A percentile compares a stretch with the other conserved stretches of the same genome.
phyloP scores from a whole-genome alignment of 2,888 invertebrate genomes.

The Coelogynopora nodosa region DNA sequence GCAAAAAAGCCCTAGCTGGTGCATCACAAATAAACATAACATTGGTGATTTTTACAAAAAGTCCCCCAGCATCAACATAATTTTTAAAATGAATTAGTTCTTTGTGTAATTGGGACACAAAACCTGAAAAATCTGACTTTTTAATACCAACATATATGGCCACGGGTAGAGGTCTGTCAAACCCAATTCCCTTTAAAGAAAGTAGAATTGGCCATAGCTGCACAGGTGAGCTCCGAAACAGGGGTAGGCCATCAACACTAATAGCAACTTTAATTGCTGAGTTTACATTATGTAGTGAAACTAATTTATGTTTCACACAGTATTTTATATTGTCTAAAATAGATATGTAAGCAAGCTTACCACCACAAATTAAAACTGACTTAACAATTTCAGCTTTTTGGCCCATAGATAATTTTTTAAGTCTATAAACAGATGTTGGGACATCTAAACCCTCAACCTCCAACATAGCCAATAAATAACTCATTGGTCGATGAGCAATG shows the following conservation, averaged over 20 bases:
- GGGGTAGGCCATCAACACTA: slow-evolving; percentile 45
- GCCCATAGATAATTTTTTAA: neutral
- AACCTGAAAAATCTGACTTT: slow-evolving; percentile 43
- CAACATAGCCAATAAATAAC: neutral
- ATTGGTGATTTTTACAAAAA: neutral
- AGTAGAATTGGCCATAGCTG: slow-evolving; percentile 44
- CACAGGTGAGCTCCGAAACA: slow-evolving; percentile 34
- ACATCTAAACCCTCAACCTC: neutral
- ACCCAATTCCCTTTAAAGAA: neutral
- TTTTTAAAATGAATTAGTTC: slow-evolving; percentile 18
- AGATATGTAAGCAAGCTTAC: neutral
- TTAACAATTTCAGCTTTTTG: neutral
- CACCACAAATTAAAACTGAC: neutral
- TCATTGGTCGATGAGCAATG: neutral
- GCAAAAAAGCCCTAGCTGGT: neutral
- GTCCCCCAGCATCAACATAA: neutral
- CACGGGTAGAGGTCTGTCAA: slow-evolving; percentile 34
- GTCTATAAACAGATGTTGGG: neutral
- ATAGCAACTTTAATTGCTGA: neutral
- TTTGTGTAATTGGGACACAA: slow-evolving; percentile 42
- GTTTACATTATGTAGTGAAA: neutral
- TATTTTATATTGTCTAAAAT: neutral
- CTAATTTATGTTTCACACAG: neutral
- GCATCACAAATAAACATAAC: neutral
- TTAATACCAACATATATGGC: slow-evolving; percentile 38